These are phyloP conservation scores for Mythimna impura DNA, from an alignment of 2,888 invertebrate genomes.

Conservation along the genomic window DNA sequence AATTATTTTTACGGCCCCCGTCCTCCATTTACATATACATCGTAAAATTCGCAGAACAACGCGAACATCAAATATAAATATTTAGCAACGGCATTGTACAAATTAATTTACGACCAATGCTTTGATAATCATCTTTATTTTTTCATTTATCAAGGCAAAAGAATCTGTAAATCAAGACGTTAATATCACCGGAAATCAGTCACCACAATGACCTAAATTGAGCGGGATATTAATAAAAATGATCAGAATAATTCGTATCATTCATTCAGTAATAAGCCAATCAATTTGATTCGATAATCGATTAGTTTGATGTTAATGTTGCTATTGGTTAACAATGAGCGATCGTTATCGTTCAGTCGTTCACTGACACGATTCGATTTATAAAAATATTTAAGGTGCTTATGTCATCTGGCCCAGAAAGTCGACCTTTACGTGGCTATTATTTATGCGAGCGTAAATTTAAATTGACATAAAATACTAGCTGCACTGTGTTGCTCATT, in stretches of 20 bases:
- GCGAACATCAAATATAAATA: constrained; percentile 68
- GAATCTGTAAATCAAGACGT: constrained; percentile 50
- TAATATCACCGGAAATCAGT: constrained; percentile 46
- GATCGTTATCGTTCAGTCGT: constrained; percentile 56
- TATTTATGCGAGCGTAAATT: constrained; percentile 70
- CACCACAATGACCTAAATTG: constrained; percentile 53
- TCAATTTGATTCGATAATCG: constrained; percentile 59
- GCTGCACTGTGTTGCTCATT: constrained; percentile 34
- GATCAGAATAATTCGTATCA: constrained; percentile 44
- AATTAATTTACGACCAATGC: constrained; percentile 73
- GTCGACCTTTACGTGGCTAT: constrained; percentile 65
- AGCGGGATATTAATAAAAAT: constrained; percentile 53
- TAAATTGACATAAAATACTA: constrained; percentile 64
- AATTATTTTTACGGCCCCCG: constrained; percentile 76
- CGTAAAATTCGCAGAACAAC: constrained; percentile 66
- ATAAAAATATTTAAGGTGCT: constrained; percentile 58
- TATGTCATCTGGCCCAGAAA: constrained; percentile 75
- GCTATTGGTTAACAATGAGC: constrained; percentile 59
- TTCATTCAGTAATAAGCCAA: constrained; percentile 61
- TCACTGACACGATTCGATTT: constrained; percentile 53
- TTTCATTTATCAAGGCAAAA: constrained; percentile 37
- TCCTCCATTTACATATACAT: constrained; percentile 53
- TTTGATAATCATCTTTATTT: constrained; percentile 56
- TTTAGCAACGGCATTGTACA: constrained; percentile 69
- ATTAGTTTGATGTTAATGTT: constrained; percentile 57